Evolutionary conservation across 2,113 vertebrate genomes (phyloP), one percentile per base, ranked within the genome.

Genomic region (Cavia porcellus): DNA sequence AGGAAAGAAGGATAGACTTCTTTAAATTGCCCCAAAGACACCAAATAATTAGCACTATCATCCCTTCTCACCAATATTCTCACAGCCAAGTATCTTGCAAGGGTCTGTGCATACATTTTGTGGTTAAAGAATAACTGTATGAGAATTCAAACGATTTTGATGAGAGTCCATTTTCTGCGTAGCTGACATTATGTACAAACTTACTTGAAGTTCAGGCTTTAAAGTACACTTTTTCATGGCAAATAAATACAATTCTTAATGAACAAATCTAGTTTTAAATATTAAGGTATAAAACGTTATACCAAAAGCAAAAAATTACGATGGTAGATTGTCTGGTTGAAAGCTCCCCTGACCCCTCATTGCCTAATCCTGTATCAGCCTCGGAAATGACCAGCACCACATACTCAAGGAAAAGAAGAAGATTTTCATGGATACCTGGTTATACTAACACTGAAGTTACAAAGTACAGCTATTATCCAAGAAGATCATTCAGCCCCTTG

Each of bases 61-160:
- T 20, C 30, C 11, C 61, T 77, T 32, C 13, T 47, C 7, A 64
- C 15, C 47, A 70, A 86, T 82, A 75, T 32, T 70, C 50, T 95
- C 64, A 74, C 45, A 66, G 12, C 20, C 47, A 72, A 86, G 45
- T 25, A 72, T 59, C 14, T 42, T 92, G 74, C 24, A 83, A 72
- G 90, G 45, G 38, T 59, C 25, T 89, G 12, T 17, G 92, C 30
- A 86, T 32, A 87, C 19, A 72, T 62, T 77, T 86, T 45, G 59
- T 64, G 52, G 45, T 52, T 15, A 72, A 30, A 15, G 42, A 83
- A n/a, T 50, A 50, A 66, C 0, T 59, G 80, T 84, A n/a, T 24
- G 64, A 92, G 92, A 83, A 87, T 59, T 77, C 25, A 68, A 94
- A 94, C 3, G 86, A 52, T 84, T 75, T 52, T 62, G 47, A 64